Evolutionary conservation across 2,113 vertebrate genomes (phyloP).

Genomic region (Hepsetus odoe): DNA sequence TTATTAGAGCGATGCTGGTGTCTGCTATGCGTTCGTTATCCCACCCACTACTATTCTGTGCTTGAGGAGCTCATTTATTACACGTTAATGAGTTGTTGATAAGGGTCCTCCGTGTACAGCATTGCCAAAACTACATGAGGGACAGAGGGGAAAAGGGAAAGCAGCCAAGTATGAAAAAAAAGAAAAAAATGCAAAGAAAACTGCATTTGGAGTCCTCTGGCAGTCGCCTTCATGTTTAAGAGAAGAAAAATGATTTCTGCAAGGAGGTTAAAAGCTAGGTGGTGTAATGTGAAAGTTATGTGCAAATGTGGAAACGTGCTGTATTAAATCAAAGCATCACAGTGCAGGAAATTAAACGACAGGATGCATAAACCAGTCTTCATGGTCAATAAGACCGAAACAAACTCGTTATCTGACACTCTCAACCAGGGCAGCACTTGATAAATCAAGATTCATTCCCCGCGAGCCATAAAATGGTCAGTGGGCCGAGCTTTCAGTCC

Average conservation of each 20-base stretch:
- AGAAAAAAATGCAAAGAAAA: not conserved
- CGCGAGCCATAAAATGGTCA: not conserved
- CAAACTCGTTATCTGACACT: conserved; percentile 1
- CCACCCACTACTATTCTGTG: conserved; percentile 23
- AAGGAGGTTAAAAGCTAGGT: conserved; percentile 22
- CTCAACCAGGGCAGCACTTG: not conserved
- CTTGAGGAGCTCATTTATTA: conserved; percentile 69
- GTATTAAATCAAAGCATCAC: conserved; percentile 26
- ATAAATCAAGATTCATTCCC: conserved; percentile 8
- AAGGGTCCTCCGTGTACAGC: conserved; percentile 49
- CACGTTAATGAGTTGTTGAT: conserved; percentile 69
- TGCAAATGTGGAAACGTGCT: not conserved
- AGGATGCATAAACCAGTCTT: conserved; percentile 15
- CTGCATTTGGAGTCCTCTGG: conserved; percentile 35
- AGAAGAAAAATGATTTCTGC: not conserved
- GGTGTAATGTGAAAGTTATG: conserved; percentile 22
- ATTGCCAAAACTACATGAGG: conserved; percentile 52
- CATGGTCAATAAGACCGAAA: conserved; percentile 20
- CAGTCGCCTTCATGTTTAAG: conserved; percentile 17
- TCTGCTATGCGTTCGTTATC: conserved; percentile 61
- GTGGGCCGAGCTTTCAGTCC: conserved; percentile 5
- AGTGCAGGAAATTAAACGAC: not conserved
- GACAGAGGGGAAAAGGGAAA: conserved; percentile 28
- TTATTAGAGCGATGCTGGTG: conserved; percentile 60
- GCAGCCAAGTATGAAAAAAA: conserved; percentile 33